Base-by-base conservation (phyloP, 2,113 vertebrate species). In the Lophochroa leadbeateri region DNA sequence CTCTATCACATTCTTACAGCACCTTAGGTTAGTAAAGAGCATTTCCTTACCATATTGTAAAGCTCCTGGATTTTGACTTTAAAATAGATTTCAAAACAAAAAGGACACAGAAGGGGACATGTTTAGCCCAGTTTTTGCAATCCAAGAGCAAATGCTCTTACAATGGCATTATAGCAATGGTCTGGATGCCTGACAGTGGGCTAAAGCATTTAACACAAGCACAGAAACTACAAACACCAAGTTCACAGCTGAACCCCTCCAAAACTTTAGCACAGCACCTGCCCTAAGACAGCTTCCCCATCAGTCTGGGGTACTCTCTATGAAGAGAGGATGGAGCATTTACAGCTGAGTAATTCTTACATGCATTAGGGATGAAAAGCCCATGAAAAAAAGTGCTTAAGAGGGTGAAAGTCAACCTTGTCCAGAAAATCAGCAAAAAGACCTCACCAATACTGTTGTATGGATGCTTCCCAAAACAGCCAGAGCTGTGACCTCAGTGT, bases 401-500 rank as follows among this genome's bases (percentile, higher is more conserved):
- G 25, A 46, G 25, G 61, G 39, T 29, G 33, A 95, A 76, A 75
- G 55, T 53, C 29, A 67, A n/a, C 58, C 7, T 44, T 90, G 43
- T 6, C 13, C 28, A 52, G 52, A 81, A 28, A 52, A n/a, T 7
- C 43, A 63, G 57, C 18, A 53, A 14, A 50, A 49, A 46, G 14
- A 50, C 5, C 4, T 63, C 23, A 50, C 25, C 52, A 27, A 21
- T 55, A 64, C 43, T 74, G 41, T 23, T 50, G 35, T 39, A 88
- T 1, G 0, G 18, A 50, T 70, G 41, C n/a, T 81, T 83, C 47
- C 41, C 46, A 81, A 9, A 31, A 35, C 21, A 57, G 60, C 19
- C 46, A 70, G 28, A 84, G 63, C 2, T 1, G 0, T 33, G 37
- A 63, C 10, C 37, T 72, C 21, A 0, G 1, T 57, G 28, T 58